Evolutionary conservation across 2,797 vertebrate species (phyloP).

Genomic region (Crypturellus tataupa): DNA sequence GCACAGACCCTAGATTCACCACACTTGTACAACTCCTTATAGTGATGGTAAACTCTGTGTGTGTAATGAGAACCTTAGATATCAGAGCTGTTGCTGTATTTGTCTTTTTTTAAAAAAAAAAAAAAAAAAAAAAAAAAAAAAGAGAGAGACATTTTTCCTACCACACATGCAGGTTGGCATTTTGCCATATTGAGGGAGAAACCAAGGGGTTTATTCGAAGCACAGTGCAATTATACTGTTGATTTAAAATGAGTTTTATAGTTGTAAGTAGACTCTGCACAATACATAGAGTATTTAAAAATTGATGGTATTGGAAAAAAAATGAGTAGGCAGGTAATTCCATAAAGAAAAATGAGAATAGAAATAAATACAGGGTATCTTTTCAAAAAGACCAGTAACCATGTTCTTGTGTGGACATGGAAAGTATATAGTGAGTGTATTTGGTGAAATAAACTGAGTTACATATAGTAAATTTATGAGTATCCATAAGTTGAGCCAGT

Average conservation of each 20-base stretch:
- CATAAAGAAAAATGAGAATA: background rate
- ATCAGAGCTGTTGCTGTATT: background rate
- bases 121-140: background rate
- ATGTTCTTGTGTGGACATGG: rapidly evolving
- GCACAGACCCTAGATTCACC: background rate
- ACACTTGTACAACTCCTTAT: background rate
- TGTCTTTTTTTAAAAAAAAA: background rate
- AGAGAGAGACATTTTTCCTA: background rate
- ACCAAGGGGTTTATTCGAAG: background rate
- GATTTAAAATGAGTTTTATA: background rate
- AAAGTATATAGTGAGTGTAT: background rate
- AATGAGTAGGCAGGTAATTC: background rate
- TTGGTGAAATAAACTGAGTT: background rate
- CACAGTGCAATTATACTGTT: background rate
- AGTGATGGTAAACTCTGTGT: background rate
- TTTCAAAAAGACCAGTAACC: background rate
- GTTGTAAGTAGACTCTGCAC: background rate
- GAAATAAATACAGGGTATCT: background rate
- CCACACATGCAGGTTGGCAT: background rate
- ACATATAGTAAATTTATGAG: background rate
- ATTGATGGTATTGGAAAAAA: background rate
- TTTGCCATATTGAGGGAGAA: background rate
- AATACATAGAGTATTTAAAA: background rate
- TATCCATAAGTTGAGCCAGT: background rate
- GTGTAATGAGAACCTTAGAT: background rate